These are phyloP conservation scores for Gymnoscopelus braueri DNA, from an alignment of 2,797 vertebrate genomes.

Conservation along the genomic window DNA sequence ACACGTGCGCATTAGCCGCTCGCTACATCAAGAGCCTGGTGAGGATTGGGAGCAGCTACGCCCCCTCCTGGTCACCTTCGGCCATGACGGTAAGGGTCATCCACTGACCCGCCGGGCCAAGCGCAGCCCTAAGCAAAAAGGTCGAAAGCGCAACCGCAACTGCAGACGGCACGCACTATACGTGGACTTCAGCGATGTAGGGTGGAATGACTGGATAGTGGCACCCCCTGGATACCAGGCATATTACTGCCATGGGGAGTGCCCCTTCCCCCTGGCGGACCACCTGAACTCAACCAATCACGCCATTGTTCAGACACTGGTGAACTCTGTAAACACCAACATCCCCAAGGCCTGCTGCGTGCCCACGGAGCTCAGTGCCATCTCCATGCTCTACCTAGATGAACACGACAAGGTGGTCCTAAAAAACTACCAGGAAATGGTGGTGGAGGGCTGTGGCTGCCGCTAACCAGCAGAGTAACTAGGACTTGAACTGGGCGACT, in stretches of 20 bases:
- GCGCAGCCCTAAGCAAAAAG: slow-evolving; percentile 87
- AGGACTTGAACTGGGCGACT: slow-evolving; percentile 47
- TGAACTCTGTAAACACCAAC: slow-evolving; percentile 98
- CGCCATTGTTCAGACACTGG: slow-evolving; percentile 98
- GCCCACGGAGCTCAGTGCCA: slow-evolving; percentile 98
- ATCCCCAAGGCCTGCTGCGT: slow-evolving; percentile 99
- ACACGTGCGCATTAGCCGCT: slow-evolving; percentile 95
- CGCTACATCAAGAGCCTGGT: slow-evolving; percentile 86
- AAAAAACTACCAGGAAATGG: slow-evolving; percentile 99
- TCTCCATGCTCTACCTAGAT: slow-evolving; percentile 99
- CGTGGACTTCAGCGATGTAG: slow-evolving; percentile 98
- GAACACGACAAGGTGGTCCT: slow-evolving; percentile 99
- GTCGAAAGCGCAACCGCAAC: slow-evolving; percentile 94
- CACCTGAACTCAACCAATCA: slow-evolving; percentile 99
- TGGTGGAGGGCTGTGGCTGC: slow-evolving; percentile 98
- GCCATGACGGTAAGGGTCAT: slow-evolving; percentile 95
- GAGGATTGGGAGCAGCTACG: slow-evolving; percentile 95
- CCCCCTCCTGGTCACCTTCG: slow-evolving; percentile 96
- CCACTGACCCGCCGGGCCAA: slow-evolving; percentile 89
- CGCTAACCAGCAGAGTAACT: slow-evolving; percentile 79
- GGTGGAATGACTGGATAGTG: slow-evolving; percentile 99
- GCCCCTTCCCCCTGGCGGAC: slow-evolving; percentile 97
- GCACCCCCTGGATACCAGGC: slow-evolving; percentile 98
- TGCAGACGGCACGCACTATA: slow-evolving; percentile 96
- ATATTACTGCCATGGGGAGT: slow-evolving; percentile 98